Base-by-base conservation (phyloP, 2,888 invertebrate genomes). In the Lepas anatifera region DNA sequence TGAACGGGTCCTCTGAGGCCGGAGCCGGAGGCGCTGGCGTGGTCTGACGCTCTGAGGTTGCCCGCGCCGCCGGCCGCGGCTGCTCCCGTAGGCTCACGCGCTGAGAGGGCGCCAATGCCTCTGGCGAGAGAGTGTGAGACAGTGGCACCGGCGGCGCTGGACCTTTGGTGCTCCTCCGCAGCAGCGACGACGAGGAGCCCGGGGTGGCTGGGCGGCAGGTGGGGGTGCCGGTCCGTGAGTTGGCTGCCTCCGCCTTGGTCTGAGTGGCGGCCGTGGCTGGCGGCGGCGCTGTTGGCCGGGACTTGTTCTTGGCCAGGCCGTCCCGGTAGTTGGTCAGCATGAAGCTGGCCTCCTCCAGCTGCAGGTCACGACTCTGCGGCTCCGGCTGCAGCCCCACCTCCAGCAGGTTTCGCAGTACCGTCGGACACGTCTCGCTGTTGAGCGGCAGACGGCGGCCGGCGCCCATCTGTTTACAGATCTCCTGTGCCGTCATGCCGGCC, bases 401-500 rank as follows among this genome's bases (percentile, higher is more conserved):
- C 64, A 64, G 4, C n/a, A 64, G 6, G 25, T 64, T 39, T 3
- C 39, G 64, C 39, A 64, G 37, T 3, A 39, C 1, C 11, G n/a
- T 22, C 4, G 64, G 64, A 16, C 64, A 64, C 25, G 3, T 4
- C 2, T 39, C 37, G 1, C 37, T 10, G 2, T 18, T 35, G 22
- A 64, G 11, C 39, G n/a, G 25, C 39, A 64, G 39, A n/a, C n/a
- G 7, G n/a, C 16, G 35, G n/a, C 73, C 73, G 8, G 43, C 71
- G 7, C 63, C 71, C 22, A 73, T 70, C 66, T 70, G 70, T 29
- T 37, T 37, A 58, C 63, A 48, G 52, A 74, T 64, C 50, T 73
- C 71, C 6, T 46, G 67, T 13, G 71, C 73, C 16, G 70, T 71
- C 27, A 74, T 70, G 7, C 72, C 74, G 35, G 68, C 43, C 74